Base-by-base conservation (phyloP, 1,140 invertebrate genomes). In the Calephelis virginiensis region DNA sequence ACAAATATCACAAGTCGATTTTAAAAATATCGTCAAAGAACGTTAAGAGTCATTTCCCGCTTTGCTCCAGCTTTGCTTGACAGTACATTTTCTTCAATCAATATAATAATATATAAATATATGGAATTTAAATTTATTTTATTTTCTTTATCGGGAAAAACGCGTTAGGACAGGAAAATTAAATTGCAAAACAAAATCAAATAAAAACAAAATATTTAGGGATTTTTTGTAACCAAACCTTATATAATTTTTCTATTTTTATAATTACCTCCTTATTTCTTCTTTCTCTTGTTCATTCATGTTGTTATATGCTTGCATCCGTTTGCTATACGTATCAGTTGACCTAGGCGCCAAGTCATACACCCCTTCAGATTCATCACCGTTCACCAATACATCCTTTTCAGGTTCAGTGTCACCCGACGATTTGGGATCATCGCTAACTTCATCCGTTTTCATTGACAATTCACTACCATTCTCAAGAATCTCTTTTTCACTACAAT, bases 201-300 rank as follows among this genome's bases (percentile, higher is more conserved):
- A 60, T 10, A 59, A 43, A 59, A 14, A 67, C 14, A 48, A 63
- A 40, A 43, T 37, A 12, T 38, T 65, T 43, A 28, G n/a, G n/a
- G n/a, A n/a, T n/a, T n/a, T n/a, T n/a, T n/a, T n/a, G n/a, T n/a
- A 28, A 28, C 28, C 28, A 28, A 28, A 28, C 28, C 28, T 28
- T 28, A 9, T 13, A 56, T 43, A 45, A 59, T 8, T 66, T 38
- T 10, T 38, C 38, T 7, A 66, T 38, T 48, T 43, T 46, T 60
- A 49, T 61, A 70, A 75, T 77, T 14, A 88, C 88, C 85, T 78
- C 46, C 86, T 78, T 53, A 90, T 81, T 45, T 90, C 88, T 47
- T 90, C 88, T 43, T 90, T 90, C 70, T 89, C 88, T 48, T 83
- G 77, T 10, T 89, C 86, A 70, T 73, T 89, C 83, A 90, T 80